Base-by-base conservation (phyloP, 2,797 vertebrate genomes). In the Huso huso region DNA sequence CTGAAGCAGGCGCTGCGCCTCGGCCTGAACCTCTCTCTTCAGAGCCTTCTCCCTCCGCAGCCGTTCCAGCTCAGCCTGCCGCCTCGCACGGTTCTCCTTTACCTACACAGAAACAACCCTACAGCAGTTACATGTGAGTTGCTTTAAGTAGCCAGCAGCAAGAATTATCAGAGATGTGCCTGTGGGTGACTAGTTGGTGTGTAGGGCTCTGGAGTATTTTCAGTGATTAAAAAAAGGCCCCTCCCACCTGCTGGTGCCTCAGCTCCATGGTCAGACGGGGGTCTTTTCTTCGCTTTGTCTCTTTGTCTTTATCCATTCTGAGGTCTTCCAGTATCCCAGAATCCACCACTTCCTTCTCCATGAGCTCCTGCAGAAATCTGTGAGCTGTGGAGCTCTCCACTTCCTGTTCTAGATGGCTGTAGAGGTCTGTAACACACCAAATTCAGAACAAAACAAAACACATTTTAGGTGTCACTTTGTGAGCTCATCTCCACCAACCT, bases 181-280 rank as follows among this genome's bases (percentile, higher is more conserved):
- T 53, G 8, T 8, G 51, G 51, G 51, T 53, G 51, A 8, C 4
- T 37, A 37, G 23, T 37, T 37, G 23, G 23, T 37, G 23, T 37
- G 23, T 37, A 37, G 23, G 23, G 4, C 23, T 12, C 4, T 53
- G 51, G 23, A 37, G 23, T 37, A 37, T 37, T 37, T 37, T 37
- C 23, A 37, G 23, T 37, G 23, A 4, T 37, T 37, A 37, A 37
- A 37, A 37, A 37, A 37, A 3, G 23, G 23, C 2, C 2, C 13
- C 55, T 12, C 66, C 73, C 69, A 90, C 89, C 86, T 94, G 93
- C 74, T 89, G 84, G 79, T 97, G 96, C 68, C 94, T 90, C 63
- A 93, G 84, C 76, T 97, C 93, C 93, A 98, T 98, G 73, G 85
- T 90, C 78, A 97, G 61, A 10, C 73, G 74, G 2, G 94, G 92